Evolutionary conservation across 1,140 invertebrate species (phyloP), one percentile per base, ranked within the genome.

Genomic region (Leguminivora glycinivorella): DNA sequence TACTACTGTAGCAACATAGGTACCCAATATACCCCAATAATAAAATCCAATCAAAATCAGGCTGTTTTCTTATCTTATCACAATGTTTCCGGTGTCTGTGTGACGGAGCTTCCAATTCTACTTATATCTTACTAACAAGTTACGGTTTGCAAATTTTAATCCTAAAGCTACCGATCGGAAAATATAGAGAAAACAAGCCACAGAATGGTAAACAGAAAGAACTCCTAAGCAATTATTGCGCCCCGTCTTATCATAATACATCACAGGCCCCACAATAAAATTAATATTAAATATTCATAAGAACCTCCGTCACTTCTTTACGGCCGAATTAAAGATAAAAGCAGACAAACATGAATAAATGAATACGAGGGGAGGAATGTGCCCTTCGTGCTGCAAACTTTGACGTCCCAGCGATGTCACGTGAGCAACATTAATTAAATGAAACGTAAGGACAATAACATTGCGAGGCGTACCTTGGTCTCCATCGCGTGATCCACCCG

Each of bases 401-500:
- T 74, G 71, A 76, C 70, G 70, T 76, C 72, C 47, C 58, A 72
- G 69, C 80, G 73, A 85, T 82, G 83, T 85, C 81, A 80, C 75
- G 74, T 80, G 70, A 85, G 68, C 68, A 67, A 78, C 78, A 82
- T 82, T 88, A 87, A 88, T 89, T 88, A 84, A 77, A 85, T 79
- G 73, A 83, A 82, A 75, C 77, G 76, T 74, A 81, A 78, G 25
- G 25, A 63, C 58, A 63, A 29, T 26, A 75, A 79, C 47, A 47
- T 79, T 69, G 70, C 66, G 71, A 72, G 74, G 72, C 74, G 67
- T 91, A 89, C 87, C 87, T 88, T 85, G 77, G 78, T 72, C 66
- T 83, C 83, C 71, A 82, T 89, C 81, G 89, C 89, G 89, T 91
- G 89, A 79, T 85, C 75, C 56, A 73, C 69, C 86, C 81, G 79